These are phyloP conservation scores for Bombus fervidus DNA, from an alignment of 1,140 invertebrate species.

Conservation along the genomic window DNA sequence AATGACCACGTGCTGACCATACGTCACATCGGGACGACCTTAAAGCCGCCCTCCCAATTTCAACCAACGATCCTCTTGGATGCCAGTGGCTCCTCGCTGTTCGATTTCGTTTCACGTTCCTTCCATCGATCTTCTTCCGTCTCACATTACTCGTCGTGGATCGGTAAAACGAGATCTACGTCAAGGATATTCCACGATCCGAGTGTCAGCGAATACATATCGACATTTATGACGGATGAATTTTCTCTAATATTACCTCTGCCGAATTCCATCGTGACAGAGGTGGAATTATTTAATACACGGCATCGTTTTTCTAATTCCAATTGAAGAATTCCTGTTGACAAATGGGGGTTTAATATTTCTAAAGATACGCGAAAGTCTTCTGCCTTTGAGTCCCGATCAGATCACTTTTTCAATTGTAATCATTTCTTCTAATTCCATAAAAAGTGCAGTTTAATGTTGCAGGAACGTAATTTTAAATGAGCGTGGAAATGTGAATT, in stretches of 20 bases:
- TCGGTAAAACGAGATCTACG: constrained; percentile 35
- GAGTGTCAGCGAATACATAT: not conserved
- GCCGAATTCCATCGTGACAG: not conserved
- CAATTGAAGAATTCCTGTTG: too few relatives aligned
- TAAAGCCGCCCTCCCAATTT: constrained; percentile 53
- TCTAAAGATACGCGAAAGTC: too few relatives aligned
- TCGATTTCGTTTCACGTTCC: constrained; percentile 53
- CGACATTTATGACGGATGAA: constrained; percentile 16
- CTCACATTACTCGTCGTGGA: constrained; percentile 32
- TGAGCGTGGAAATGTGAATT: too few relatives aligned
- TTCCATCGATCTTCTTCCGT: constrained; percentile 56
- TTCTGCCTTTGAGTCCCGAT: too few relatives aligned
- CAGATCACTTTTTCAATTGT: too few relatives aligned
- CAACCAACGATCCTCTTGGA: constrained; percentile 4
- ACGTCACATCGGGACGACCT: constrained; percentile 64
- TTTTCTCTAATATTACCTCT: not conserved
- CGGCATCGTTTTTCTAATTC: not conserved
- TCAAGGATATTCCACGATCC: constrained; percentile 8
- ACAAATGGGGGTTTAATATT: too few relatives aligned
- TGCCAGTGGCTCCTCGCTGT: not conserved
- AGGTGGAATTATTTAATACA: not conserved
- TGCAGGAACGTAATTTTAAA: too few relatives aligned
- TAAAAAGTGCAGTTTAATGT: too few relatives aligned
- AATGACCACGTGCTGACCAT: constrained; percentile 76
- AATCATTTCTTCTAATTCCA: too few relatives aligned